These are phyloP conservation scores for Paedocypris micromegethes DNA, from an alignment of 2,797 vertebrate species.

Conservation along the genomic window DNA sequence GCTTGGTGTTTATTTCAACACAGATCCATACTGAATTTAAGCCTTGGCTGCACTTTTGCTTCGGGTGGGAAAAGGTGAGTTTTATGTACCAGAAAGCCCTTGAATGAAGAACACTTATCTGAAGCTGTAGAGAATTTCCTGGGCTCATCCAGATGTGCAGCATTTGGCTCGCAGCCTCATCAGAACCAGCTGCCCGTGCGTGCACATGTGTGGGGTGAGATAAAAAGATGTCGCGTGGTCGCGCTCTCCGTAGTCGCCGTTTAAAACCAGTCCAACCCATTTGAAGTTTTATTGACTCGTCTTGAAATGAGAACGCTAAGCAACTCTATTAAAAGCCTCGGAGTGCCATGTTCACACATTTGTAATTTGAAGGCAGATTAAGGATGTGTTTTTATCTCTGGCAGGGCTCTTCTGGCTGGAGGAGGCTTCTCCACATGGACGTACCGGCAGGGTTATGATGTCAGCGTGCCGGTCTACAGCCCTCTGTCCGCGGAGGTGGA, in stretches of 20 bases:
- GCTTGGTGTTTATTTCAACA: slow-evolving; percentile 47
- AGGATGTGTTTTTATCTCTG: slow-evolving; percentile 47
- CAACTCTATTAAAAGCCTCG: slow-evolving; percentile 14
- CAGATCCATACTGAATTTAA: slow-evolving; percentile 37
- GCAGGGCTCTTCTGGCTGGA: slow-evolving; percentile 88
- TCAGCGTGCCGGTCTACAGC: slow-evolving; percentile 97
- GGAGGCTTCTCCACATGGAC: slow-evolving; percentile 98
- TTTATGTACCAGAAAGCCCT: slow-evolving; percentile 57
- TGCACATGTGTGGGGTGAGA: slow-evolving; percentile 46
- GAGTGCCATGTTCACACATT: slow-evolving; percentile 21
- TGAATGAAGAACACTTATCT: slow-evolving; percentile 62
- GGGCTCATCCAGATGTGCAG: slow-evolving; percentile 64
- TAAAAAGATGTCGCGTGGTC: slow-evolving; percentile 33
- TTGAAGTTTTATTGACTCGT: slow-evolving; percentile 34
- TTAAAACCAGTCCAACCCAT: background rate
- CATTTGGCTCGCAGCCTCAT: slow-evolving; percentile 61
- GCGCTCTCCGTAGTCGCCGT: slow-evolving; percentile 18
- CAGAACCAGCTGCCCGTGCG: slow-evolving; percentile 62
- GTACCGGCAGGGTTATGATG: slow-evolving; percentile 95
- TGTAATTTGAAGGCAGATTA: slow-evolving; percentile 16
- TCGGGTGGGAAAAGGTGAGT: slow-evolving; percentile 51
- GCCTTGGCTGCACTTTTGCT: slow-evolving; percentile 40
- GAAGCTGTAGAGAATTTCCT: slow-evolving; percentile 68
- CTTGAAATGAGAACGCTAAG: slow-evolving; percentile 4
- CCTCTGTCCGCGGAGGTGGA: slow-evolving; percentile 84